Evolutionary conservation across 2,888 invertebrate genomes (phyloP).

Genomic region (Acrocera orbiculus): DNA sequence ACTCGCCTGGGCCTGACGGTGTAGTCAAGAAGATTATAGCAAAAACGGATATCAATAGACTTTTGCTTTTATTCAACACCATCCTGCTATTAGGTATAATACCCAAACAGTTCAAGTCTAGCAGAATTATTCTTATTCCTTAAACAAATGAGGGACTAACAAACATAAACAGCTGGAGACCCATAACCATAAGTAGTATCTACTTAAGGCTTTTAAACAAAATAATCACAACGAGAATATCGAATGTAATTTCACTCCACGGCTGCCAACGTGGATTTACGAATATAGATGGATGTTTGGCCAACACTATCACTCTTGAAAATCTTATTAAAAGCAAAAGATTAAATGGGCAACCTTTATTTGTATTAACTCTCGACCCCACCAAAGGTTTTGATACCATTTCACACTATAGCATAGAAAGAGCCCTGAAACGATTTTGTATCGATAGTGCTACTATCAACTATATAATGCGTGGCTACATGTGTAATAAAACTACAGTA

Average conservation of each 20-base stretch:
- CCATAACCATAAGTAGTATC: not conserved
- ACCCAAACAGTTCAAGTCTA: not conserved
- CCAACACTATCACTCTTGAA: not conserved
- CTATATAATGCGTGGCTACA: not conserved
- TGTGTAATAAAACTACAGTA: not conserved
- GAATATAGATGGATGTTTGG: slow-evolving; percentile 1
- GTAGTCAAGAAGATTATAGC: not conserved
- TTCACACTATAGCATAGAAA: not conserved
- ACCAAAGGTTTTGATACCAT: not conserved
- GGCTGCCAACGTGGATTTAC: not conserved
- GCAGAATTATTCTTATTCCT: not conserved
- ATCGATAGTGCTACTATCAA: not conserved
- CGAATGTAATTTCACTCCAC: not conserved
- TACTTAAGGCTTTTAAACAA: not conserved
- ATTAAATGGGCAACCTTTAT: not conserved
- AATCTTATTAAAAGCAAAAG: not conserved
- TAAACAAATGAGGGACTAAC: not conserved
- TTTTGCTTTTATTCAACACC: not conserved
- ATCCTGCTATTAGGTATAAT: not conserved
- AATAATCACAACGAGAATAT: not conserved
- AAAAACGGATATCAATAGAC: not conserved
- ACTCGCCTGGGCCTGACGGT: not conserved
- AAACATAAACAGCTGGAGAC: not conserved
- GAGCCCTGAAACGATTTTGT: not conserved
- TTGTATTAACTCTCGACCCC: not conserved